Percentiles rank a stretch among this genome's conserved stretches.
Conservation (phyloP, 2,888 invertebrate species). For the Philaethria dido region DNA sequence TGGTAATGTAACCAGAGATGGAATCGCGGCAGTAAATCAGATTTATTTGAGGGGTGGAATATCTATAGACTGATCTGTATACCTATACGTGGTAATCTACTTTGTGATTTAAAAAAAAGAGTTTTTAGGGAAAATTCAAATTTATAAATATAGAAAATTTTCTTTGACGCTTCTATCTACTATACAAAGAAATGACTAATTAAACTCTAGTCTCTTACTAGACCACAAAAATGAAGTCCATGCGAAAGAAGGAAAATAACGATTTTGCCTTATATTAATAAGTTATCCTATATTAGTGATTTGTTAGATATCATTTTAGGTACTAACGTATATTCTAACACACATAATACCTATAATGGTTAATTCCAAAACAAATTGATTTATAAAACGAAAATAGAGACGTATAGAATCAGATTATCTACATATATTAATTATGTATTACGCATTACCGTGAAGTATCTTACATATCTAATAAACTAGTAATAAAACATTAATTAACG, state of each 20-base stretch:
- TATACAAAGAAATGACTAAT: no score
- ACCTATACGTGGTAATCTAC: conserved; percentile 25
- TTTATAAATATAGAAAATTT: background rate
- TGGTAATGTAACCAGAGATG: conserved; percentile 56
- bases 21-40: conserved; percentile 55
- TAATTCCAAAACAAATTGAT: background rate
- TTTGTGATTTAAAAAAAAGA: conserved; percentile 5
- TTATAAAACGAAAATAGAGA: background rate
- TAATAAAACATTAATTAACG: conserved; percentile 24
- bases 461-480: conserved; percentile 22
- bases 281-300: no score
- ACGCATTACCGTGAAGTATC: conserved; percentile 18
- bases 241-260: no score
- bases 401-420: conserved; percentile 5
- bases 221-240: no score
- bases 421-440: conserved; percentile 22
- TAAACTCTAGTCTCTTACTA: no score
- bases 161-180: no score
- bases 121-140: background rate
- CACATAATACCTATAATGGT: background rate
- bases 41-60: conserved; percentile 46
- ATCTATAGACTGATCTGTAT: conserved; percentile 44
- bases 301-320: no score
- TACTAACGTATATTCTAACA: background rate
- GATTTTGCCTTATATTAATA: no score